phyloP scores from a whole-genome alignment of 2,888 invertebrate species.

The Amorpha juglandis region DNA sequence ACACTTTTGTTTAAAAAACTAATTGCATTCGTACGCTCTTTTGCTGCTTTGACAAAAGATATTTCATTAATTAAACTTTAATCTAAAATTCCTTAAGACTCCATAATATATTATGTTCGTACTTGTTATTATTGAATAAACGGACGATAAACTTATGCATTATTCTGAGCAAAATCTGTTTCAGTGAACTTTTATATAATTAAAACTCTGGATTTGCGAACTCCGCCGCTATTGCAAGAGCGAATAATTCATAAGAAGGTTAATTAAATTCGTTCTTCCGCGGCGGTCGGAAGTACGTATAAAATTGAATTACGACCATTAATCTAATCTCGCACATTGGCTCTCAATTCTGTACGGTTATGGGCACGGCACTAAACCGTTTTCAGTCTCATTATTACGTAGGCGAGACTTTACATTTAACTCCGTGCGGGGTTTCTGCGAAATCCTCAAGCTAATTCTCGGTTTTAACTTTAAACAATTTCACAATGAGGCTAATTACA shows the following conservation, averaged over 20 bases:
- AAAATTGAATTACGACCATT: constrained; percentile 54
- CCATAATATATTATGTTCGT: neutral
- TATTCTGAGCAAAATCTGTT: constrained; percentile 54
- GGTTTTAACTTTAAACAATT: constrained; percentile 19
- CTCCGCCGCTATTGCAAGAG: constrained; percentile 52
- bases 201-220: constrained; percentile 62
- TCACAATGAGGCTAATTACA: constrained; percentile 2
- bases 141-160: constrained; percentile 45
- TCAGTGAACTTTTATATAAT: constrained; percentile 58
- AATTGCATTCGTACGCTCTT: neutral
- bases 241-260: constrained; percentile 68
- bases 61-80: neutral
- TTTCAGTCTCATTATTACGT: constrained; percentile 35
- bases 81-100: neutral
- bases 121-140: constrained; percentile 27
- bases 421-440: constrained; percentile 10
- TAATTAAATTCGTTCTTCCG: constrained; percentile 63
- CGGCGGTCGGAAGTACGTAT: constrained; percentile 47
- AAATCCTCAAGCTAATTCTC: constrained; percentile 21
- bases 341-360: constrained; percentile 31
- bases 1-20: constrained; percentile 38
- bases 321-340: constrained; percentile 47
- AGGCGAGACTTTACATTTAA: constrained; percentile 12
- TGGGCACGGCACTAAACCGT: constrained; percentile 35
- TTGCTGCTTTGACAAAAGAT: neutral